Conservation (phyloP, 2,888 invertebrate species). For the Erannis defoliaria region DNA sequence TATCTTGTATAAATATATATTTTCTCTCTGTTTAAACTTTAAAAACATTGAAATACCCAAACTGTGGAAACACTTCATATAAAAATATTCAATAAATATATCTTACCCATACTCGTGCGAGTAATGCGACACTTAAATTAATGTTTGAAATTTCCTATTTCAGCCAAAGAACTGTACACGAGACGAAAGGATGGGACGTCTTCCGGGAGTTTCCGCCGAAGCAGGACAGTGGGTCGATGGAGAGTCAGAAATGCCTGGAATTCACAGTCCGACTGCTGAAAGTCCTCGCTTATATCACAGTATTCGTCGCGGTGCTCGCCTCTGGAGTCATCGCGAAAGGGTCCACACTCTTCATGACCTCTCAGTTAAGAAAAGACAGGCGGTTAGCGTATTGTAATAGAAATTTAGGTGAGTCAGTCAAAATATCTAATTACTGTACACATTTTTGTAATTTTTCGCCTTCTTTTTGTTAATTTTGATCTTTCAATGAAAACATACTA, state of each 20-base stretch:
- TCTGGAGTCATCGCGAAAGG: slow-evolving; percentile 96
- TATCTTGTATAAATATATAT: too few relatives aligned
- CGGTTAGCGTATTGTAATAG: slow-evolving; percentile 93
- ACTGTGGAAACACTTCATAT: too few relatives aligned
- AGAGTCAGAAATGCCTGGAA: slow-evolving; percentile 94
- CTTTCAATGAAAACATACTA: not conserved
- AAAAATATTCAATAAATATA: too few relatives aligned
- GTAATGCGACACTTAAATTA: not conserved
- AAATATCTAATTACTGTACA: not conserved
- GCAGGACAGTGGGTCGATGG: slow-evolving; percentile 95
- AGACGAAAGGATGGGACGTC: slow-evolving; percentile 98
- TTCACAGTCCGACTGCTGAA: slow-evolving; percentile 94
- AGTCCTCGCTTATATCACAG: slow-evolving; percentile 93
- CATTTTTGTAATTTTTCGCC: too few relatives aligned
- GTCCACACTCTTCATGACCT: slow-evolving; percentile 96
- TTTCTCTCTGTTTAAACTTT: too few relatives aligned
- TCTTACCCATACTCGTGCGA: too few relatives aligned
- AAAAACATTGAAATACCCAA: too few relatives aligned
- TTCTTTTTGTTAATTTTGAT: not conserved
- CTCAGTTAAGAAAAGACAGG: slow-evolving; percentile 93
- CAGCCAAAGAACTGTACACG: slow-evolving; percentile 94
- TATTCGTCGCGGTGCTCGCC: slow-evolving; percentile 94
- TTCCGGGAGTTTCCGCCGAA: slow-evolving; percentile 97
- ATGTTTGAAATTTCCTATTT: slow-evolving; percentile 53
- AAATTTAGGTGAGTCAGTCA: slow-evolving; percentile 90